Base-by-base conservation (phyloP, 2,113 vertebrate genomes). In the Pterocles burchelli region DNA sequence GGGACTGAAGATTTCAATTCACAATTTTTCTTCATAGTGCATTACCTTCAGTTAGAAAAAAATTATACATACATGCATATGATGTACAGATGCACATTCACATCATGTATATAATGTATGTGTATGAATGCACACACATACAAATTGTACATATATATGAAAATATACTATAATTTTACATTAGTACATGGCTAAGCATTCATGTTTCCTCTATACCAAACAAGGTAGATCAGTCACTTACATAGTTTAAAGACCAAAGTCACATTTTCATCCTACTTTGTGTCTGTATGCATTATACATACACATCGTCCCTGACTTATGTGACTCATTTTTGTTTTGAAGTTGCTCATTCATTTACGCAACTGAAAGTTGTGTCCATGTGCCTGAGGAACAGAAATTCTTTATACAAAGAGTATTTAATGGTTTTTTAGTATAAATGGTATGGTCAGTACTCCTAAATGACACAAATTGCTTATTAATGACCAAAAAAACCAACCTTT, bases 311-410 rank as follows among this genome's bases (percentile, higher is more conserved):
- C 54, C 31, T 72, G 57, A 61, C 20, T 26, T 88, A 73, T 25
- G 24, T 85, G 90, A 90, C 45, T 95, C 58, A 63, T 78, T 84
- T 86, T 81, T 95, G 74, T 94, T 96, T 95, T 95, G 74, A 97
- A 95, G 85, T 93, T 85, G 29, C 41, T 71, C 26, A 67, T 77
- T 92, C 63, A 97, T 96, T 97, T 97, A 29, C 77, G 85, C 95
- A 94, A 93, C 93, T 93, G 33, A 51, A 93, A 86, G 31, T 71
- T 94, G 72, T 74, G 54, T 31, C 5, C 31, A 18, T 67, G 43
- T 59, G 61, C 67, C 82, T 45, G 61, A 88, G 66, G 85, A 96
- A 46, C 45, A 43, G 10, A 62, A 78, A 25, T 45, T 89, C 34
- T 95, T 94, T 74, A 49, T 49, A 59, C 52, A 26, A 75, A 93